Percentiles rank a stretch among this genome's conserved stretches.
Evolutionary conservation across 1,140 invertebrate species (phyloP).

Genomic region (Gonatopus flavifemur): DNA sequence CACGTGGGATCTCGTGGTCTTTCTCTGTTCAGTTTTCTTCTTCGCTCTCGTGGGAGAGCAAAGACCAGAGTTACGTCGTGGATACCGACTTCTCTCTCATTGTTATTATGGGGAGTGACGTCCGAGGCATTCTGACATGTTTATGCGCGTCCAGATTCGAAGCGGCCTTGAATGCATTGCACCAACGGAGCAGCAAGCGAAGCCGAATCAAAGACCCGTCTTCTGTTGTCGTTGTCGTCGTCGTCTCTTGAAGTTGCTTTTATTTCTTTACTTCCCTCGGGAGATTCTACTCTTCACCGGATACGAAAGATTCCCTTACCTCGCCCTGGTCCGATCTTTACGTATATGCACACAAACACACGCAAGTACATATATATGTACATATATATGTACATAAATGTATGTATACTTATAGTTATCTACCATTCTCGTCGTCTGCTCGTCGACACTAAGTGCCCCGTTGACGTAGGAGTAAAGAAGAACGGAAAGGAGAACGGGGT

Average conservation of each 20-base stretch:
- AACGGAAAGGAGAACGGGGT: no score
- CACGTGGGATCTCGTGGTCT: constrained; percentile 53
- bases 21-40: no score
- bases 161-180: constrained; percentile 46
- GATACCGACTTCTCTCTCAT: constrained; percentile 45
- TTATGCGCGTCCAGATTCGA: constrained; percentile 54
- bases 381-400: no score
- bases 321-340: no score
- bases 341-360: no score
- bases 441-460: no score
- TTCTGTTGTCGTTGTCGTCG: constrained; percentile 15
- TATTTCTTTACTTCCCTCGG: constrained; percentile 9
- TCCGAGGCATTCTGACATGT: constrained; percentile 49
- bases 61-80: constrained; percentile 27
- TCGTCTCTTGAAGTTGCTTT: constrained; percentile 8
- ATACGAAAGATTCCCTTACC: no score
- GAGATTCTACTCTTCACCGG: constrained; percentile 7
- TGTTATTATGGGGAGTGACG: constrained; percentile 55
- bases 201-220: constrained; percentile 37
- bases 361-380: no score
- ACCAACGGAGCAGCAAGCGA: no score
- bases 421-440: no score
- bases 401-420: no score
- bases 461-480: no score
- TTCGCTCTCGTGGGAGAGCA: constrained; percentile 27